A percentile compares a stretch with the other conserved stretches of the same genome.
These are phyloP conservation scores for Tanypteryx hageni DNA, from an alignment of 2,888 invertebrate genomes.

Conservation along the genomic window DNA sequence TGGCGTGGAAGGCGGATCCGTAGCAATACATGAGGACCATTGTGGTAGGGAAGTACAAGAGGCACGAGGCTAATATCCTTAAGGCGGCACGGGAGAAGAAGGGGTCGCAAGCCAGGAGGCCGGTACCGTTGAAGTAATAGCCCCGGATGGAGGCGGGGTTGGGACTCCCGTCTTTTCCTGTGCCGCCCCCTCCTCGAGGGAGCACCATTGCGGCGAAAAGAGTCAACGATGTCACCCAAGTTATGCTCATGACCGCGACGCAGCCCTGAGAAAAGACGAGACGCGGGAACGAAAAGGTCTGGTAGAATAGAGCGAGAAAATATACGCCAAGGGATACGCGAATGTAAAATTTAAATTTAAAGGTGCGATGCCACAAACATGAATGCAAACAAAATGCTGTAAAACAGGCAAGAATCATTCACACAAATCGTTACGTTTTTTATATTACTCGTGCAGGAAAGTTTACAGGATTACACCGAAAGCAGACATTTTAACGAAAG, in stretches of 20 bases:
- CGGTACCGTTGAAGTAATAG: constrained; percentile 92
- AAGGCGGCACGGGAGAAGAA: constrained; percentile 87
- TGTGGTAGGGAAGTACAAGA: constrained; percentile 93
- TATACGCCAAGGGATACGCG: no score
- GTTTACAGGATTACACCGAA: no score
- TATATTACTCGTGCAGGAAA: no score
- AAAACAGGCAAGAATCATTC: no score
- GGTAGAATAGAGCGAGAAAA: no score
- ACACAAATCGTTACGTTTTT: no score
- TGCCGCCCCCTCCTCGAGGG: constrained; percentile 90
- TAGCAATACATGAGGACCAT: constrained; percentile 96
- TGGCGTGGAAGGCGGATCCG: constrained; percentile 92
- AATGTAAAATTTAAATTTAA: no score
- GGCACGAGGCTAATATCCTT: constrained; percentile 90
- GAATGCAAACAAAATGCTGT: no score
- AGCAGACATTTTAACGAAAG: no score
- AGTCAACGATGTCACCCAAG: constrained; percentile 90
- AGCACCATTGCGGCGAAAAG: constrained; percentile 89
- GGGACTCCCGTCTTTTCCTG: constrained; percentile 91
- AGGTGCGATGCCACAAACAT: no score
- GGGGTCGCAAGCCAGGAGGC: constrained; percentile 91
- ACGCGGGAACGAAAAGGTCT: no score
- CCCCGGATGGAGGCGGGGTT: constrained; percentile 93
- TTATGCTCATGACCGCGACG: constrained; percentile 88
- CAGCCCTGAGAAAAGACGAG: constrained; percentile 81